Conservation (phyloP, 2,113 vertebrate species). For the Calyptommatus sinebrachiatus region DNA sequence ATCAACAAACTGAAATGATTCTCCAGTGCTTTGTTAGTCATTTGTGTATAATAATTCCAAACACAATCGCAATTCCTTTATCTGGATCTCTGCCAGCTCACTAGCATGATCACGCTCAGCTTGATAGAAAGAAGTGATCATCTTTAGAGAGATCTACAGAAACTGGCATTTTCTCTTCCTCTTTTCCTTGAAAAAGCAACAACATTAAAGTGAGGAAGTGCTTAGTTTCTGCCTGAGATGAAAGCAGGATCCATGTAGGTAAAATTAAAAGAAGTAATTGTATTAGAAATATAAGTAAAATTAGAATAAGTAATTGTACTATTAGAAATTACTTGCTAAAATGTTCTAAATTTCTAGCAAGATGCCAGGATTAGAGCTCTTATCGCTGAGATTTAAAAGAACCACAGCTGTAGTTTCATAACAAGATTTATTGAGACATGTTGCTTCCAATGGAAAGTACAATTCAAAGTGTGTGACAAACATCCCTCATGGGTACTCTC, state of each 20-base stretch:
- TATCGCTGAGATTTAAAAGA: too few species aligned
- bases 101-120: neutral
- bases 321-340: too few species aligned
- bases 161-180: neutral
- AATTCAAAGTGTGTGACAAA: too few species aligned
- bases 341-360: too few species aligned
- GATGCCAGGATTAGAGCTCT: too few species aligned
- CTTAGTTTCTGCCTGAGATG: neutral
- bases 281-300: too few species aligned
- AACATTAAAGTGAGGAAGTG: neutral
- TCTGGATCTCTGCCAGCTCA: slow-evolving; percentile 37
- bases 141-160: slow-evolving; percentile 26
- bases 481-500: too few species aligned
- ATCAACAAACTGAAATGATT: slow-evolving; percentile 47
- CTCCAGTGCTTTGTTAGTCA: slow-evolving; percentile 45
- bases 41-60: slow-evolving; percentile 52
- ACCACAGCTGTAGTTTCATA: too few species aligned
- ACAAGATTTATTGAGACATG: too few species aligned
- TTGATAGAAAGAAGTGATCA: neutral
- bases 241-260: neutral
- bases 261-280: too few species aligned
- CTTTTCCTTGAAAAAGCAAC: neutral
- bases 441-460: too few species aligned
- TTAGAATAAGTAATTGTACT: too few species aligned
- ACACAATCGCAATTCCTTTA: slow-evolving; percentile 43